Evolutionary conservation across 1,140 invertebrate species (phyloP).

Genomic region (Drosophila ficusphila): DNA sequence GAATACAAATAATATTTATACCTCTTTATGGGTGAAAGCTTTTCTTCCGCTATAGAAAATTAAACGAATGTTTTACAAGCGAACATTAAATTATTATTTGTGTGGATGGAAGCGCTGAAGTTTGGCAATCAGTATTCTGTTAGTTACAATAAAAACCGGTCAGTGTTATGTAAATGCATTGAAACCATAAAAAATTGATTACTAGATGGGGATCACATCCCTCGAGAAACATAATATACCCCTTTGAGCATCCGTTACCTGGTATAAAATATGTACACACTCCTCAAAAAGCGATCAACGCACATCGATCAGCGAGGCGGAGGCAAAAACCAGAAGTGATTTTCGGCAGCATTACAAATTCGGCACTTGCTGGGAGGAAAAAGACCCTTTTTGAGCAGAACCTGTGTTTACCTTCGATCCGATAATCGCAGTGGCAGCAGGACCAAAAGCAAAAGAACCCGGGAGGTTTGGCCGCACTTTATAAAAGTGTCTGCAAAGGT

Average conservation of each 20-base stretch:
- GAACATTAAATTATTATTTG: not conserved
- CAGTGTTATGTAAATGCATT: too few relatives aligned
- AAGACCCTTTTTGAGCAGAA: slow-evolving; percentile 25
- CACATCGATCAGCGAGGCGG: slow-evolving; percentile 26
- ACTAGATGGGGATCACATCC: too few relatives aligned
- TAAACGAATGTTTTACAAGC: too few relatives aligned
- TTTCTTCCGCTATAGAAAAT: too few relatives aligned
- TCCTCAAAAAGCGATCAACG: slow-evolving; percentile 5
- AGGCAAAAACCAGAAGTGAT: slow-evolving; percentile 75
- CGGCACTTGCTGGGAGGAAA: not conserved
- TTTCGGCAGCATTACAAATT: slow-evolving; percentile 54
- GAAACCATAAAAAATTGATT: too few relatives aligned
- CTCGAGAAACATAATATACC: not conserved
- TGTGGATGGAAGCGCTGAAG: too few relatives aligned
- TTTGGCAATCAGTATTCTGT: too few relatives aligned
- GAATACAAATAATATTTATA: too few relatives aligned
- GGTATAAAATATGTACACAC: not conserved
- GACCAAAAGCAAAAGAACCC: too few relatives aligned
- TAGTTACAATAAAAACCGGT: too few relatives aligned
- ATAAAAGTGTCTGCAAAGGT: slow-evolving; percentile 65
- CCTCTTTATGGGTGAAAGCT: too few relatives aligned
- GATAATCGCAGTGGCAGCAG: slow-evolving; percentile 51
- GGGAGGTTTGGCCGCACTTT: slow-evolving; percentile 8
- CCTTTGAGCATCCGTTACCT: not conserved
- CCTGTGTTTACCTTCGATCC: slow-evolving; percentile 58